Conservation (phyloP, 1,140 invertebrate genomes). For the Halyomorpha halys region DNA sequence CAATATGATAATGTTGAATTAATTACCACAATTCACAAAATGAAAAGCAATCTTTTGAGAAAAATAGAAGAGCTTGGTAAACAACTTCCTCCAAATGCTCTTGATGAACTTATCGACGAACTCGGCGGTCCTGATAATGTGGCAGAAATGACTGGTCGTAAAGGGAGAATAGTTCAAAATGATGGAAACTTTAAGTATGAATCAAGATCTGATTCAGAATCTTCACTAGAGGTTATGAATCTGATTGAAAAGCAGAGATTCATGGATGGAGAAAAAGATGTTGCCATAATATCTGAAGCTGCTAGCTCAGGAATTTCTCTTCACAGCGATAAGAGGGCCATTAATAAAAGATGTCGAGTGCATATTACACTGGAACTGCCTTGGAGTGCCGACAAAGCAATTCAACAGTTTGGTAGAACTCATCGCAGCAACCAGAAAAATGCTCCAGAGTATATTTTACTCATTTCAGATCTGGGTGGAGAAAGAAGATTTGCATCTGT, state of each 20-base stretch:
- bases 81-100: conserved; percentile 86
- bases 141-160: conserved; percentile 96
- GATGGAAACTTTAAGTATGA: conserved; percentile 88
- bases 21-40: conserved; percentile 73
- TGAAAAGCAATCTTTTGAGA: conserved; percentile 82
- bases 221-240: conserved; percentile 92
- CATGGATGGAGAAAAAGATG: conserved; percentile 96
- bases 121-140: conserved; percentile 94
- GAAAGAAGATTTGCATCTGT: conserved; percentile 91
- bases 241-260: conserved; percentile 66
- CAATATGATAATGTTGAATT: conserved; percentile 31
- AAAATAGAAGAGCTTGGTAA: conserved; percentile 80
- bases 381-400: conserved; percentile 98
- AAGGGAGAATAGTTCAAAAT: conserved; percentile 87
- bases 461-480: conserved; percentile 96
- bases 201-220: conserved; percentile 84
- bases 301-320: conserved; percentile 95
- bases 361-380: conserved; percentile 97
- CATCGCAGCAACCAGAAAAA: conserved; percentile 85
- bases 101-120: conserved; percentile 96
- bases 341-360: conserved; percentile 85
- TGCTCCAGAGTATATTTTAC: conserved; percentile 96
- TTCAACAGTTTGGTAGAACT: conserved; percentile 94
- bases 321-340: conserved; percentile 85
- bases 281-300: conserved; percentile 98